Evolutionary conservation across 2,797 vertebrate genomes (phyloP), one percentile per base, ranked within the genome.

Genomic region (Adrianichthys oophorus): DNA sequence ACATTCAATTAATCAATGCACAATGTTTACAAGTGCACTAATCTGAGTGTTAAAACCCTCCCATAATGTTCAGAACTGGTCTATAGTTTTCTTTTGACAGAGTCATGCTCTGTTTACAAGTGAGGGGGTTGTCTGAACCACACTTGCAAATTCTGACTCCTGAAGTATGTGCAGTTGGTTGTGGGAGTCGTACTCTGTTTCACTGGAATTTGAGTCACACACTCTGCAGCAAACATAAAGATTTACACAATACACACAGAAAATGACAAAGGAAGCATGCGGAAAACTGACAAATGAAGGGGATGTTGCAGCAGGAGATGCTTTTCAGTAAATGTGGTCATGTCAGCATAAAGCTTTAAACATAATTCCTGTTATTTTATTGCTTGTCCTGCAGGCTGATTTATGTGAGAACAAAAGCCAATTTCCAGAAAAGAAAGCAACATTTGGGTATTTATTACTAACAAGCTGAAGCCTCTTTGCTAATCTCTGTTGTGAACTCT

Each of bases 111-210:
- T 87, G 43, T 87, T 26, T 12, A 24, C 83, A 68, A 83, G 64
- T 52, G 70, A 70, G 78, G 76, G 76, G 75, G 73, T 69, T 56
- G 65, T 75, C 68, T 78, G 72, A 80, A 63, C 83, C 78, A 78
- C 82, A 63, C 77, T 87, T 86, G 78, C 85, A 87, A 83, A 87
- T 87, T 75, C 78, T 89, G 85, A 90, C 89, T 88, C 83, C 83
- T 82, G 86, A 93, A 92, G 76, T 89, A 92, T 91, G 90, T 68
- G 69, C 84, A 91, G 79, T 90, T 93, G 91, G 91, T 90, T 88
- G 73, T 15, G 32, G 55, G 77, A 85, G 88, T 88, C 85, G 76
- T 77, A 82, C 70, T 82, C 74, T 73, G 72, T 87, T 84, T 83
- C 86, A 83, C 53, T 87, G 88, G 84, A 85, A 87, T 90, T 83